phyloP scores from a whole-genome alignment of 2,888 invertebrate species.

The Carterocephalus palaemon region DNA sequence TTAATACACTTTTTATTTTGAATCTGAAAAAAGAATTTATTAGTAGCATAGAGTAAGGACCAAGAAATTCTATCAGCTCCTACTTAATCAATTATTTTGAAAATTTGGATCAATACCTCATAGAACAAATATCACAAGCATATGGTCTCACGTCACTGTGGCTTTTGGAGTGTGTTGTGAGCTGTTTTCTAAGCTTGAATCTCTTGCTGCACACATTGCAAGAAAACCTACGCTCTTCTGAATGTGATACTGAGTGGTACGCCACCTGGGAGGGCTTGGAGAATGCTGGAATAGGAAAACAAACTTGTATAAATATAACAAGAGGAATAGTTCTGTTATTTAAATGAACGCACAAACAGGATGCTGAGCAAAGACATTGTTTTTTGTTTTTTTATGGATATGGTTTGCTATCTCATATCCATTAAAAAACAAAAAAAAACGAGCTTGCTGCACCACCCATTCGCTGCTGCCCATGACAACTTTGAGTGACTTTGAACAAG shows the following conservation, averaged over 20 bases:
- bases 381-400: too few relatives aligned
- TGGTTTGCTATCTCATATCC: too few relatives aligned
- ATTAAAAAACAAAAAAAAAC: too few relatives aligned
- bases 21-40: constrained; percentile 53
- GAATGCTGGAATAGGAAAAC: constrained; percentile 58
- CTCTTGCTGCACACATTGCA: constrained; percentile 59
- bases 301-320: not conserved
- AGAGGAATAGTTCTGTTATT: too few relatives aligned
- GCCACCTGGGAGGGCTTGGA: constrained; percentile 47
- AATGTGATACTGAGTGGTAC: constrained; percentile 53
- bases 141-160: constrained; percentile 56
- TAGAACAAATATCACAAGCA: constrained; percentile 59
- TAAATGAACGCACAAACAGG: too few relatives aligned
- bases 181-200: constrained; percentile 59
- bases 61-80: too few relatives aligned
- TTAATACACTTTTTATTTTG: constrained; percentile 59
- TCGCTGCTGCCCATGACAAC: too few relatives aligned
- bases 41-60: too few relatives aligned
- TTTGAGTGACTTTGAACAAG: too few relatives aligned
- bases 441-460: too few relatives aligned
- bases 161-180: constrained; percentile 49
- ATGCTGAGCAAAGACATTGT: too few relatives aligned
- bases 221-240: constrained; percentile 51
- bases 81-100: too few relatives aligned
- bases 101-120: constrained; percentile 45